Base-by-base conservation (phyloP, 37 sponge, comb jelly and placozoan genomes). In the Agelas oroides region DNA sequence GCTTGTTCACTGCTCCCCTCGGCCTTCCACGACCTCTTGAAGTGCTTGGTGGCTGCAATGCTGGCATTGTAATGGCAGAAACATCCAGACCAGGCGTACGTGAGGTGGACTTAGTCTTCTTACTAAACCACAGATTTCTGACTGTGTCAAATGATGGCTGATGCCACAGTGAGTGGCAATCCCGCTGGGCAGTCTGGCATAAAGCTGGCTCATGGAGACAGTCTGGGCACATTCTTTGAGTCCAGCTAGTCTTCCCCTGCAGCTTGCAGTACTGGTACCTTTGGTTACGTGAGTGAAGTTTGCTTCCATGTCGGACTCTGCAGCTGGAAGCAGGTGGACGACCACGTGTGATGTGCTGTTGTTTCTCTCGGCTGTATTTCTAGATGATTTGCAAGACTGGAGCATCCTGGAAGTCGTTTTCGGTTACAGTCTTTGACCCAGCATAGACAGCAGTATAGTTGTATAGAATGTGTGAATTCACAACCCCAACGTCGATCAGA, bases 401-500 rank as follows among this genome's bases (percentile, higher is more conserved):
- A 18, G 5, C 19, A 79, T 64, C 80, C 1, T 68, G 66, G 16
- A 79, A 79, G 8, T 63, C 32, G 37, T 79, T 79, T 36, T 79
- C 80, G 28, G 68, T 38, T 14, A 79, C 27, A 31, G 80, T 3
- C n/a, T 19, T 21, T 5, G 1, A 2, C 5, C 53, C 52, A 21
- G n/a, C 2, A 53, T 46, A 2, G 2, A 46, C 33, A 6, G 52
- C 53, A 46, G 11, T 5, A 46, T 12, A 8, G 8, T 46, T 46
- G 46, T 46, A 46, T 8, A 46, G 46, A 8, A 46, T 46, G 8
- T 12, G 8, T 8, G 8, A 46, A 46, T 46, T 46, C 46, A 46
- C 46, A 12, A 46, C 46, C 8, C 6, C 46, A 3, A 46, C 46
- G 8, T 46, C 46, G 8, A 46, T 46, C 46, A 46, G 8, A 8